Conservation (phyloP, 2,113 vertebrate species). For the Corythornis madagascariensis region DNA sequence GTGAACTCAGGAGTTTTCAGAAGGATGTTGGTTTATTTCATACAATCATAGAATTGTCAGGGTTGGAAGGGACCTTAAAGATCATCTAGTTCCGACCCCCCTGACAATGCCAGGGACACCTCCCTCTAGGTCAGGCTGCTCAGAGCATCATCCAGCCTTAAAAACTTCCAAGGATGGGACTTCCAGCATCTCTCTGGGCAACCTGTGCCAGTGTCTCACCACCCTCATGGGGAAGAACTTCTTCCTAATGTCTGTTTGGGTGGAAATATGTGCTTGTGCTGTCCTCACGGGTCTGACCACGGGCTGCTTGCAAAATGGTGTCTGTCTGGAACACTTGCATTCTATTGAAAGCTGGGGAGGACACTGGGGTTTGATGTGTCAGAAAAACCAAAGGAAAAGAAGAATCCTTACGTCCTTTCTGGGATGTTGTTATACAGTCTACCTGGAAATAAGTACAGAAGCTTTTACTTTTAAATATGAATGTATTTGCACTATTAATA, state of each 20-base stretch:
- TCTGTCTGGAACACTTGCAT: neutral
- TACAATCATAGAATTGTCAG: too few species aligned
- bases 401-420: rapidly evolving
- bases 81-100: too few species aligned
- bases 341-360: neutral
- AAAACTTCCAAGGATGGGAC: too few species aligned
- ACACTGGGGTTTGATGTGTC: neutral
- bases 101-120: too few species aligned
- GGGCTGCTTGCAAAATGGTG: neutral
- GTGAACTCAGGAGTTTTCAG: neutral
- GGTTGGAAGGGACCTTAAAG: too few species aligned
- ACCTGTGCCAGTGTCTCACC: too few species aligned
- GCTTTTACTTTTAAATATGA: neutral
- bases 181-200: too few species aligned
- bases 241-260: too few species aligned
- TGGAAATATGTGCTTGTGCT: neutral
- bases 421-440: neutral
- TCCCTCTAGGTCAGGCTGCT: too few species aligned
- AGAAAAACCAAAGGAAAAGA: neutral
- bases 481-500: neutral
- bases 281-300: rapidly evolving
- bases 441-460: neutral
- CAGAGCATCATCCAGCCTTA: too few species aligned
- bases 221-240: too few species aligned
- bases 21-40: neutral